phyloP scores from a whole-genome alignment of 2,888 invertebrate genomes.

The Ennomos fuscantarius region DNA sequence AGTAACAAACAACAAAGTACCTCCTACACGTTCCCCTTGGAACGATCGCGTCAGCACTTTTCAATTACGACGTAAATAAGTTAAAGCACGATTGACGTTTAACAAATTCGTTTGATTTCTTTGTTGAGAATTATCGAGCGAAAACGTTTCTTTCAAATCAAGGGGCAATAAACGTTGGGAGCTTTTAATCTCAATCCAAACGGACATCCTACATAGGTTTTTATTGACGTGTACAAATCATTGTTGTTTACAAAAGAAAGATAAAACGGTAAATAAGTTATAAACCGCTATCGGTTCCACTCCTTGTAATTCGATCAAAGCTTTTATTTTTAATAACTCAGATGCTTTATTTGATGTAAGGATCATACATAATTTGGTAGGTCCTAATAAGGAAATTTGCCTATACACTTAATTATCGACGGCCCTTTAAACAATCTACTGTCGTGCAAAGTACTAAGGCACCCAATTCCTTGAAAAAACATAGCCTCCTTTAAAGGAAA shows the following conservation, averaged over 20 bases:
- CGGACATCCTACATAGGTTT: slow-evolving; percentile 25
- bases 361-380: too few relatives aligned
- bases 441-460: slow-evolving; percentile 26
- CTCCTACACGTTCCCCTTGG: slow-evolving; percentile 22
- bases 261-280: slow-evolving; percentile 50
- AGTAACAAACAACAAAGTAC: slow-evolving; percentile 21
- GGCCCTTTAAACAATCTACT: not conserved
- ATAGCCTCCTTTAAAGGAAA: slow-evolving; percentile 54
- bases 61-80: slow-evolving; percentile 19
- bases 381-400: slow-evolving; percentile 13
- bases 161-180: slow-evolving; percentile 19
- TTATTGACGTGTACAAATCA: slow-evolving; percentile 42
- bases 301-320: slow-evolving; percentile 47
- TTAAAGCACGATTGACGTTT: slow-evolving; percentile 7
- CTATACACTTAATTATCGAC: slow-evolving; percentile 3
- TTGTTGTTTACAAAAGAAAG: slow-evolving; percentile 48
- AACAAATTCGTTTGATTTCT: slow-evolving; percentile 16
- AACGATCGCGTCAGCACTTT: slow-evolving; percentile 21
- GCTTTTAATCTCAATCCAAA: slow-evolving; percentile 26
- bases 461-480: slow-evolving; percentile 47
- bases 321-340: slow-evolving; percentile 58
- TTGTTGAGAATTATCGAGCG: slow-evolving; percentile 4
- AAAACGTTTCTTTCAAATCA: slow-evolving; percentile 14
- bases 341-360: slow-evolving; percentile 47
- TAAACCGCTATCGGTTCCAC: slow-evolving; percentile 50